phyloP scores from a whole-genome alignment of 1,140 invertebrate species.

The Drosophila tropicalis region DNA sequence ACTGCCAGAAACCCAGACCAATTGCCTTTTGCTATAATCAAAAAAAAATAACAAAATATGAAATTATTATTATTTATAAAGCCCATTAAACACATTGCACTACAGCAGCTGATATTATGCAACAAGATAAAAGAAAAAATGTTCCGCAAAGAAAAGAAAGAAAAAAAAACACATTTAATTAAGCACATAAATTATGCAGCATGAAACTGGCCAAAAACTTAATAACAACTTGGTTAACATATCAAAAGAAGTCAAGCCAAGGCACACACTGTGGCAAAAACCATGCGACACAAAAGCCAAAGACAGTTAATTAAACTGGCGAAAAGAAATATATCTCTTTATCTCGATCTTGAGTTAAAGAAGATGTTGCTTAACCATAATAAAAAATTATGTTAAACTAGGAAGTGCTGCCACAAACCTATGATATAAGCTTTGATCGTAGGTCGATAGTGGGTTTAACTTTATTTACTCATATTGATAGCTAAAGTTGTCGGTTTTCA shows the following conservation, averaged over 20 bases:
- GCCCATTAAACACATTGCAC: conserved; percentile 53
- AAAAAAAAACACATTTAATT: conserved; percentile 53
- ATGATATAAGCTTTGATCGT: too few species aligned
- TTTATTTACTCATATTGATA: too few species aligned
- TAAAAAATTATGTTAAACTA: background rate
- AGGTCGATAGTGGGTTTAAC: too few species aligned
- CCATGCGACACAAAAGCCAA: background rate
- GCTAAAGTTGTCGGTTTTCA: too few species aligned
- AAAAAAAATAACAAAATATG: conserved; percentile 18
- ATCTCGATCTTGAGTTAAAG: background rate
- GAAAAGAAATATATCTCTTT: background rate
- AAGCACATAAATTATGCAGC: conserved; percentile 74
- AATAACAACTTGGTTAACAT: conserved; percentile 75
- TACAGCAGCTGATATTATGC: conserved; percentile 52
- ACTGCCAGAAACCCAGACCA: conserved; percentile 25
- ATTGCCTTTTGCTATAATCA: conserved; percentile 13
- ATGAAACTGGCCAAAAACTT: conserved; percentile 53
- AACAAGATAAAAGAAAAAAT: conserved; percentile 14
- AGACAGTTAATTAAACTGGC: conserved; percentile 1
- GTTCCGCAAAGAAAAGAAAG: conserved; percentile 45
- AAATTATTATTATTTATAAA: conserved; percentile 44
- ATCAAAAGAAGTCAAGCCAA: conserved; percentile 40
- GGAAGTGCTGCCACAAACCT: too few species aligned
- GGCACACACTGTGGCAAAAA: conserved; percentile 34
- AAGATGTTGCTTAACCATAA: background rate